A percentile compares a stretch with the other conserved stretches of the same genome.
Conservation (phyloP, 2,797 vertebrate genomes). For the Sebastes baramenuke region DNA sequence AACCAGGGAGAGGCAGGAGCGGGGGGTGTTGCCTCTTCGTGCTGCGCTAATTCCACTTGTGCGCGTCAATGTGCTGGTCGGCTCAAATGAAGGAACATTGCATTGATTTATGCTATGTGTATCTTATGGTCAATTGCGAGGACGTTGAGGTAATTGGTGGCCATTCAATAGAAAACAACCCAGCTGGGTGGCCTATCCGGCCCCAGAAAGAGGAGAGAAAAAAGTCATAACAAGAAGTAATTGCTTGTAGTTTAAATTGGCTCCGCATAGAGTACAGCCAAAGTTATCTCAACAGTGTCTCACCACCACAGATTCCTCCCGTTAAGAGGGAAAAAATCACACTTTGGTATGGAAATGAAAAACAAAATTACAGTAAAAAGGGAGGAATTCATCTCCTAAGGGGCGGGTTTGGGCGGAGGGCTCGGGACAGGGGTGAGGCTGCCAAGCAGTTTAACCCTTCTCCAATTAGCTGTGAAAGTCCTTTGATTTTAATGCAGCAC, state of each 20-base stretch:
- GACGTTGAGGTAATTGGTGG: slow-evolving; percentile 50
- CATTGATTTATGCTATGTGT: slow-evolving; percentile 59
- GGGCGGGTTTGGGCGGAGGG: slow-evolving; percentile 47
- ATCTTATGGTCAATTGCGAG: slow-evolving; percentile 33
- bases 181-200: slow-evolving; percentile 25
- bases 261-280: slow-evolving; percentile 22
- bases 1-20: slow-evolving; percentile 16
- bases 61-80: background rate
- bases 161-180: slow-evolving; percentile 36
- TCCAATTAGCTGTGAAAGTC: slow-evolving; percentile 88
- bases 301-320: slow-evolving; percentile 10
- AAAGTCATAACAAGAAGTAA: slow-evolving; percentile 30
- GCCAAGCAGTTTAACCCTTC: slow-evolving; percentile 85
- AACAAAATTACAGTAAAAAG: slow-evolving; percentile 49
- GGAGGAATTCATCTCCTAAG: slow-evolving; percentile 45
- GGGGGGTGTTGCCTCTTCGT: background rate
- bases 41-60: slow-evolving; percentile 52
- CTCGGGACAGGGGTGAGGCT: slow-evolving; percentile 61
- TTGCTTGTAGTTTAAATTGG: slow-evolving; percentile 58
- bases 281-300: slow-evolving; percentile 38
- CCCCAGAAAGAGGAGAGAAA: background rate
- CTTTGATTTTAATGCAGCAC: slow-evolving; percentile 85
- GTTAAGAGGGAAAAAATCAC: background rate
- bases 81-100: slow-evolving; percentile 12
- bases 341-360: slow-evolving; percentile 69